Percentiles rank a stretch among this genome's conserved stretches.
Evolutionary conservation across 1,140 invertebrate genomes (phyloP).

Genomic region (Metopolophium dirhodum): DNA sequence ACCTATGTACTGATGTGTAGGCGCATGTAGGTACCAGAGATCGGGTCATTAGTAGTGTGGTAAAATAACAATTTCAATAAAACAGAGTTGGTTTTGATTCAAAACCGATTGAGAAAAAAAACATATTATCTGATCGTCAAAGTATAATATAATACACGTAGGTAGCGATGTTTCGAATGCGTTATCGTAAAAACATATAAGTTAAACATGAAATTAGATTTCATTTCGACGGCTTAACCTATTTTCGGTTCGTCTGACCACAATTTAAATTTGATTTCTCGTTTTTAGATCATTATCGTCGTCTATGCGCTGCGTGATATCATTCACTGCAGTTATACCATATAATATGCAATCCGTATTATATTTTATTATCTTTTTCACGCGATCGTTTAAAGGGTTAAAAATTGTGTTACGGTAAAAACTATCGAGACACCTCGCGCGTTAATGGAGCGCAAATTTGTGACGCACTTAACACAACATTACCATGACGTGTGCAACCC

Average conservation of each 20-base stretch:
- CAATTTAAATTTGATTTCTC: neutral
- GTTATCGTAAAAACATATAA: neutral
- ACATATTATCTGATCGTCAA: neutral
- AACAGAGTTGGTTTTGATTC: too few species aligned
- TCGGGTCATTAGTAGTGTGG: too few species aligned
- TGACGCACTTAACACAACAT: neutral
- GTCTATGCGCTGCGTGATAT: neutral
- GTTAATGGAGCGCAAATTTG: neutral
- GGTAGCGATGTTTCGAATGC: neutral
- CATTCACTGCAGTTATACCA: neutral
- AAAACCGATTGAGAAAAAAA: too few species aligned
- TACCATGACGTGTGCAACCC: neutral
- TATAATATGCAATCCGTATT: neutral
- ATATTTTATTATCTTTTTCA: neutral
- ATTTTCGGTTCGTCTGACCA: neutral
- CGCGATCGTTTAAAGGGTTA: neutral
- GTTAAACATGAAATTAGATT: neutral
- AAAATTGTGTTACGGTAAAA: neutral
- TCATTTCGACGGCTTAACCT: neutral
- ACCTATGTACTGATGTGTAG: too few species aligned
- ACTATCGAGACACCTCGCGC: neutral
- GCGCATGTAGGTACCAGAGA: too few species aligned
- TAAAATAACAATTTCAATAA: too few species aligned
- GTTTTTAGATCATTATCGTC: neutral
- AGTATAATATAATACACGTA: neutral